phyloP scores from a whole-genome alignment of 1,140 invertebrate species.

The Lasioglossum baleicum region DNA sequence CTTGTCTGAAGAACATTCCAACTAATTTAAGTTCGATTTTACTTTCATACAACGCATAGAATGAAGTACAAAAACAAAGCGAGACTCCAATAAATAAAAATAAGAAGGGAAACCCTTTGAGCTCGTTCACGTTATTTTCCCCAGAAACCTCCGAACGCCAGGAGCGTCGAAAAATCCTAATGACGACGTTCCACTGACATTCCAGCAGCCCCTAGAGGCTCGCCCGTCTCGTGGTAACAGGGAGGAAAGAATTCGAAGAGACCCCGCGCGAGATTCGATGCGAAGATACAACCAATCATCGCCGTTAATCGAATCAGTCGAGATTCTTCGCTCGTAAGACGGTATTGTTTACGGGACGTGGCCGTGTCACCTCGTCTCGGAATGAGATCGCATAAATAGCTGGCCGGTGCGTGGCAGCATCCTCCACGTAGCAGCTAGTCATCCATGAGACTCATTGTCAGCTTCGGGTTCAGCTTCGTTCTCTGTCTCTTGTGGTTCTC shows the following conservation, averaged over 20 bases:
- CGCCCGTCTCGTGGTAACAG: neutral
- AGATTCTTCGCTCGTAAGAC: slow-evolving; percentile 50
- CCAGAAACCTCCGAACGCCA: too few species aligned
- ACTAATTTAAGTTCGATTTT: too few species aligned
- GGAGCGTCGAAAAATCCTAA: neutral
- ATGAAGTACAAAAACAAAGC: too few species aligned
- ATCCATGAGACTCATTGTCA: slow-evolving; percentile 45
- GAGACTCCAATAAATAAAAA: too few species aligned
- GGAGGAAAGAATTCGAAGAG: slow-evolving; percentile 18
- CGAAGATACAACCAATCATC: slow-evolving; percentile 67
- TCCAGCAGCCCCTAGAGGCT: neutral
- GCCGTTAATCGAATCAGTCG: slow-evolving; percentile 54
- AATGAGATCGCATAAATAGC: slow-evolving; percentile 66
- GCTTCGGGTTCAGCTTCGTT: slow-evolving; percentile 14
- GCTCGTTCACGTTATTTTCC: too few species aligned
- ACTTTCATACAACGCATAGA: too few species aligned
- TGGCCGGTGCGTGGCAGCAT: slow-evolving; percentile 12
- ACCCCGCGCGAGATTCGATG: slow-evolving; percentile 44
- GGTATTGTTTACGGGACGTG: slow-evolving; percentile 61
- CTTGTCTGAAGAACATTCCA: too few species aligned
- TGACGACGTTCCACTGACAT: neutral
- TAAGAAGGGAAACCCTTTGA: too few species aligned
- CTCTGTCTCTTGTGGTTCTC: neutral
- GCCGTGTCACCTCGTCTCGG: slow-evolving; percentile 51
- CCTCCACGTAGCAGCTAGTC: slow-evolving; percentile 43